Conservation (phyloP, 2,113 vertebrate genomes). For the Larimichthys crocea region DNA sequence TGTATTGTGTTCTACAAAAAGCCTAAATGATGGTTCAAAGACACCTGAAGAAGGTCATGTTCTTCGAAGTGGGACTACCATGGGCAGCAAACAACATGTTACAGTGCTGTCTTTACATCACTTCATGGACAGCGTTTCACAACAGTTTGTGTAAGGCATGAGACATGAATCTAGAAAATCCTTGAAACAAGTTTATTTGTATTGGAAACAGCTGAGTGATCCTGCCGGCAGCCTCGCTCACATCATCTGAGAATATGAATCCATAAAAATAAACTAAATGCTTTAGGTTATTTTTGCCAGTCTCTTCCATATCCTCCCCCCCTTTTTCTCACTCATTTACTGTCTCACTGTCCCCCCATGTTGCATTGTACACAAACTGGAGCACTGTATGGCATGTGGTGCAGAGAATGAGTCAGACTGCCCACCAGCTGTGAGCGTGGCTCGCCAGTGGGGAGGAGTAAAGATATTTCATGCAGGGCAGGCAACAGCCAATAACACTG, state of each 20-base stretch:
- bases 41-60: neutral
- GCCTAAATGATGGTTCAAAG: neutral
- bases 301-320: neutral
- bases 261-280: constrained; percentile 19
- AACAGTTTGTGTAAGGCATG: neutral
- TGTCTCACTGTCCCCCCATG: constrained; percentile 34
- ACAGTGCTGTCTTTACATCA: neutral
- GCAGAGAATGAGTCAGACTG: constrained; percentile 78
- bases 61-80: neutral
- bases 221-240: neutral
- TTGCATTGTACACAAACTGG: constrained; percentile 70
- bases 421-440: constrained; percentile 77
- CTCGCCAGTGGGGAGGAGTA: constrained; percentile 63
- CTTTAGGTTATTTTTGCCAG: constrained; percentile 24
- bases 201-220: neutral
- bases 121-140: neutral
- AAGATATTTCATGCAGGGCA: constrained; percentile 60
- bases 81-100: neutral
- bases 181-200: neutral
- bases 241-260: neutral
- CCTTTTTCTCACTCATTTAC: neutral
- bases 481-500: constrained; percentile 38
- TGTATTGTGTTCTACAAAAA: neutral
- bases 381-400: constrained; percentile 75
- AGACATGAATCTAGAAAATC: neutral